These are phyloP conservation scores for Characodon lateralis DNA, from an alignment of 2,797 vertebrate genomes.

Conservation along the genomic window DNA sequence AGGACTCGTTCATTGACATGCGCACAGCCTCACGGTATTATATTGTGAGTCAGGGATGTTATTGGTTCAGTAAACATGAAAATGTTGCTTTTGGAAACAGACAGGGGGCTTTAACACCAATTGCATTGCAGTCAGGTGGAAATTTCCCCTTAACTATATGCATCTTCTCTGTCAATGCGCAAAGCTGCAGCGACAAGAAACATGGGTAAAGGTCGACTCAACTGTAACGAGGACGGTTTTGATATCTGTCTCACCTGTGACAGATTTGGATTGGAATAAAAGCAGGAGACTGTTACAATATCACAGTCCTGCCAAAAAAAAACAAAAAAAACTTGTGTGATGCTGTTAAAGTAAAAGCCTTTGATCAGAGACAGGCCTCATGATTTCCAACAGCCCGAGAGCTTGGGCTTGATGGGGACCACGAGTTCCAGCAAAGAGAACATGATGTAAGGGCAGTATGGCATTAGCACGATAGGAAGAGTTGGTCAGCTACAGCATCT, in stretches of 20 bases:
- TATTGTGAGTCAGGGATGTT: background rate
- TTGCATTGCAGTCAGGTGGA: slow-evolving; percentile 44
- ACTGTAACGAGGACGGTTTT: slow-evolving; percentile 40
- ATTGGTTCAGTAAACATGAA: background rate
- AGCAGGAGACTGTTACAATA: slow-evolving; percentile 76
- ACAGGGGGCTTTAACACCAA: background rate
- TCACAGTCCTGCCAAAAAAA: slow-evolving; percentile 63
- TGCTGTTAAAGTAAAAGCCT: slow-evolving; percentile 73
- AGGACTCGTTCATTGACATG: slow-evolving; percentile 38
- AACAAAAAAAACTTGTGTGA: slow-evolving; percentile 52
- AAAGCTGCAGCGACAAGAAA: slow-evolving; percentile 20
- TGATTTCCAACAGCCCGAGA: slow-evolving; percentile 75
- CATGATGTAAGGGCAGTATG: slow-evolving; percentile 72
- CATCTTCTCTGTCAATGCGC: slow-evolving; percentile 6
- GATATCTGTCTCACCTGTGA: slow-evolving; percentile 13
- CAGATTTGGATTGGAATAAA: slow-evolving; percentile 54
- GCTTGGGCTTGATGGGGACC: slow-evolving; percentile 65
- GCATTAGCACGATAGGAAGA: slow-evolving; percentile 75
- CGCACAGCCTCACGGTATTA: background rate
- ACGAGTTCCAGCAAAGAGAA: slow-evolving; percentile 61
- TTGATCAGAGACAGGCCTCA: slow-evolving; percentile 76
- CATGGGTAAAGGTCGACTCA: slow-evolving; percentile 41
- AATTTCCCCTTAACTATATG: background rate
- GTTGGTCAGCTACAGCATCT: slow-evolving; percentile 61
- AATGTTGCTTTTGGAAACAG: slow-evolving; percentile 4